Base-by-base conservation (phyloP, 53 echinoderm and acorn worm genomes). In the Paracentrotus lividus region DNA sequence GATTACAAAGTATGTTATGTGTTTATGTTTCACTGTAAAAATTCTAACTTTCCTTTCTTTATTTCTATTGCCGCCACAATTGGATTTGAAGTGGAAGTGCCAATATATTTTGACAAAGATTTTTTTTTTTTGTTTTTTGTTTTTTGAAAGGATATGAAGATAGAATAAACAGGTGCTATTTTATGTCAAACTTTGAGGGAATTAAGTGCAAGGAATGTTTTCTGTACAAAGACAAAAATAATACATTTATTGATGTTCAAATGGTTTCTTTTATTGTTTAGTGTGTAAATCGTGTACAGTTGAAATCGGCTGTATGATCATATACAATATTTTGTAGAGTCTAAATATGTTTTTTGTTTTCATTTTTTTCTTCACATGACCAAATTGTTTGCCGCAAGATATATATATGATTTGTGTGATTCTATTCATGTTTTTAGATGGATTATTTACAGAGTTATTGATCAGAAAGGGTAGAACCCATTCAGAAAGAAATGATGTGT, bases 261-360 rank as follows among this genome's bases (percentile, higher is more conserved):
- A 77, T 29, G 31, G 69, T 90, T 90, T 49, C 32, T 90, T 61
- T 88, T 45, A n/a, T 23, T 88, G 32, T 88, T 34, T 26, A 78
- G 57, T 92, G 92, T 92, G 81, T 92, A 77, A 92, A 78, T 78
- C 92, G 27, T 81, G 92, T 92, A 81, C 92, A 92, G 92, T 56
- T 55, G 34, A n/a, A 29, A 23, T 26, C 72, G 51, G 65, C 58
- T 92, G 92, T 92, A 91, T 53, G 69, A 91, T 91, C 26, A 18
- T 91, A 91, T n/a, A 75, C 27, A 75, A 89, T 67, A 68, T 91
- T 91, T 61, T 53, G 91, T 61, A 64, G 55, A 89, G 55, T 89
- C 55, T 56, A 88, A 88, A 64, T 89, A 65, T 64, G 64, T 89
- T 88, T 89, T 44, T 72, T 72, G 49, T 69, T 90, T 44, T 68